phyloP scores from a whole-genome alignment of 2,113 vertebrate genomes.

The Hippolais icterina region DNA sequence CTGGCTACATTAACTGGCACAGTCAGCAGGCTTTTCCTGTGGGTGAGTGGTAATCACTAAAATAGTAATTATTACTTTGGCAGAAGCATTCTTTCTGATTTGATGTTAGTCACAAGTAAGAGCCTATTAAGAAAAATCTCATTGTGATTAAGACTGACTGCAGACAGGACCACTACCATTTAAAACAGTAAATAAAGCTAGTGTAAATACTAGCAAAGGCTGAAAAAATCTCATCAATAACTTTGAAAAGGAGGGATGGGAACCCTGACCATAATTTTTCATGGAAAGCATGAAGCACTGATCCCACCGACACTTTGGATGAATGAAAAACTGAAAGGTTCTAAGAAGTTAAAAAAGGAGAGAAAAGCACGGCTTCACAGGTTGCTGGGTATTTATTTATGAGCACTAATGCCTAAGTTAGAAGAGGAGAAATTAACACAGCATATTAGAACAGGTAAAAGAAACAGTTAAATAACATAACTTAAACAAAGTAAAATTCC shows the following conservation, averaged over 20 bases:
- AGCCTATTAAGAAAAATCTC: background rate
- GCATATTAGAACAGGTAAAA: background rate
- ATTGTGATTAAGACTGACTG: background rate
- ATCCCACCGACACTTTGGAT: background rate
- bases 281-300: background rate
- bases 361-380: background rate
- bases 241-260: background rate
- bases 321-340: background rate
- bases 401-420: background rate
- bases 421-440: background rate
- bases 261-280: background rate
- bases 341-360: background rate
- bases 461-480: background rate
- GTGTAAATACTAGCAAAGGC: background rate
- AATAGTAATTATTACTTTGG: background rate
- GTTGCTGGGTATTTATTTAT: background rate
- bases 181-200: background rate
- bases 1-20: background rate
- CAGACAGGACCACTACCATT: background rate
- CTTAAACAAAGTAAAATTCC: background rate
- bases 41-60: background rate
- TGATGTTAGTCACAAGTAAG: background rate
- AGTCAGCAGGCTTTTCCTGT: background rate
- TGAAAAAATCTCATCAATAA: background rate
- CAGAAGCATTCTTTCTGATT: background rate